Conservation (phyloP, 1,140 invertebrate genomes). For the Aricia agestis region DNA sequence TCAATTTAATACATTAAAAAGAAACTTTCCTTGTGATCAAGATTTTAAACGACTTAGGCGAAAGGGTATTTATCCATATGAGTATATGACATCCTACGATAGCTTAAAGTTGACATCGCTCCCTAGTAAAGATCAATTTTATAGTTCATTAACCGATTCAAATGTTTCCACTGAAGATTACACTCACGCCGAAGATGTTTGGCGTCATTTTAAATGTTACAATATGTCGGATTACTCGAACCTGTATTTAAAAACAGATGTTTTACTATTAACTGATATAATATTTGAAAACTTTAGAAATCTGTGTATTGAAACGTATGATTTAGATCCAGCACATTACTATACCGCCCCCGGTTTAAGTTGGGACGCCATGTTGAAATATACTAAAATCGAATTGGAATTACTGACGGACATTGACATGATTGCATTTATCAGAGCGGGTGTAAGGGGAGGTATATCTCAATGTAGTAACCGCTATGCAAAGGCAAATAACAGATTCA, state of each 20-base stretch:
- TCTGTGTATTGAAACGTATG: conserved; percentile 33
- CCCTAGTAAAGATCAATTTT: conserved; percentile 55
- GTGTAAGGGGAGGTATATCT: no score
- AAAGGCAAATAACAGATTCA: no score
- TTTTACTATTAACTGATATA: conserved; percentile 50
- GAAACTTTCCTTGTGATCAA: conserved; percentile 17
- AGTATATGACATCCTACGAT: conserved; percentile 39
- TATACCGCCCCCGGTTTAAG: conserved; percentile 49
- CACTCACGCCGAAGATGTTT: no score
- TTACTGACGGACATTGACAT: no score
- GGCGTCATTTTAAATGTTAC: conserved; percentile 24
- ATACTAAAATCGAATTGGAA: no score
- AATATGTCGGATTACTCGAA: conserved; percentile 61
- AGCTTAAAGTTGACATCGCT: conserved; percentile 41
- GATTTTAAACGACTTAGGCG: conserved; percentile 26
- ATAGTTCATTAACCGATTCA: conserved; percentile 43
- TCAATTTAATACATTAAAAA: conserved; percentile 27
- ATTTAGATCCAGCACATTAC: conserved; percentile 51
- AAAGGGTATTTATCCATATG: conserved; percentile 41
- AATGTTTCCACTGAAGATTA: conserved; percentile 27
- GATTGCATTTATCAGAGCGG: no score
- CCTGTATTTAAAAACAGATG: conserved; percentile 67
- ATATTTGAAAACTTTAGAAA: conserved; percentile 61
- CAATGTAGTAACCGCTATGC: no score
- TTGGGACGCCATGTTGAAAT: no score